These are phyloP conservation scores for Pomacea canaliculata DNA, from an alignment of 2,888 invertebrate genomes.

Conservation along the genomic window DNA sequence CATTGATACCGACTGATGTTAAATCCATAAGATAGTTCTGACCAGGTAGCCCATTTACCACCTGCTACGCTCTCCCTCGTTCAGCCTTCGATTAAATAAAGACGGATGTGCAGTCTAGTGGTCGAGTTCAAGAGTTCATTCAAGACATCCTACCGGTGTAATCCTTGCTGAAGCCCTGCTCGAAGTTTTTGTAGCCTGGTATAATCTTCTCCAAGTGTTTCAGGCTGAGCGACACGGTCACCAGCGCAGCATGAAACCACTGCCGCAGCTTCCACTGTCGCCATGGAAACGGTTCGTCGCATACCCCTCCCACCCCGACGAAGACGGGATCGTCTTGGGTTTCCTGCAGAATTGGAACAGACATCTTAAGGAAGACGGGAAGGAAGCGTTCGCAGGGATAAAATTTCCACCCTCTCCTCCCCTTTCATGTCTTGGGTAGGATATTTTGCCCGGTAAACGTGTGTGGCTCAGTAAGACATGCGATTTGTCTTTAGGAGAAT, in stretches of 20 bases:
- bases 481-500: no score
- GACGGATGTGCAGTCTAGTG: no score
- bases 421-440: no score
- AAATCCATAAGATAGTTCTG: no score
- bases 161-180: constrained; percentile 86
- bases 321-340: constrained; percentile 41
- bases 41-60: no score
- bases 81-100: no score
- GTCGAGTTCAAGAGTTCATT: no score
- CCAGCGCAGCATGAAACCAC: constrained; percentile 63
- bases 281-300: constrained; percentile 60
- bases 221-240: constrained; percentile 54
- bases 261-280: constrained; percentile 50
- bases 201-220: constrained; percentile 56
- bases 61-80: no score
- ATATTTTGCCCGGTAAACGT: no score
- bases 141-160: constrained; percentile 83
- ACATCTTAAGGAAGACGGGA: background rate
- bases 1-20: no score
- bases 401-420: no score
- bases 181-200: constrained; percentile 70
- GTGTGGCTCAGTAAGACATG: no score
- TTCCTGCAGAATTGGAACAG: constrained; percentile 33
- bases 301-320: constrained; percentile 59
- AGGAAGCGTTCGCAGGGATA: background rate